Evolutionary conservation across 2,888 invertebrate genomes (phyloP), one percentile per base, ranked within the genome.

Genomic region (Choreutis nemorana): DNA sequence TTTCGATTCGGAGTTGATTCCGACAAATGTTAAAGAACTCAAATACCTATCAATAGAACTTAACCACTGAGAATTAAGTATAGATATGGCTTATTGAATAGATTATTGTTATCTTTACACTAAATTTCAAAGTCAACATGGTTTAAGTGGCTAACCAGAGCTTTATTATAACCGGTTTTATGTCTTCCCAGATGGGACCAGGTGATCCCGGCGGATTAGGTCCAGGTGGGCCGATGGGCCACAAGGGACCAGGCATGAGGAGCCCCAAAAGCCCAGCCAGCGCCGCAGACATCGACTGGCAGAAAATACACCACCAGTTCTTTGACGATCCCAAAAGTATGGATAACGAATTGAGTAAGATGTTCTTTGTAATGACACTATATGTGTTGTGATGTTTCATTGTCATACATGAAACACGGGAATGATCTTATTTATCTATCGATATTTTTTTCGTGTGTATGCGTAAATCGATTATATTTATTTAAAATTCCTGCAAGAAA

Each of bases 291-390:
- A 83, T 91, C 62, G 94, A 95, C 57, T 95, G 95, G 95, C 90
- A 91, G 49, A 93, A 94, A 63, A 68, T 94, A 43, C 94, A 94
- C 52, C 89, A 91, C 54, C 91, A 93, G 62, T 92, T 90, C 68
- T 88, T 87, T 50, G 92, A 93, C 46, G 84, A 87, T 50, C 85
- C 85, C 45, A 86, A 86, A 52, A 77, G 81, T 33, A 81, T 80
- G 72, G 81, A 81, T 40, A 77, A 67, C 27, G 77, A 78, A 32
- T 49, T 78, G 34, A 65, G 75, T 67, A 36, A 61, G 62, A 23
- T 18, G 11, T 7, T 28, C 6, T 10, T 12, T 16, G 7, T 29
- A 47, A 18, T n/a, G 1, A 2, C 14, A 8, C n/a, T 22, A 1
- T 22, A 4, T 4, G 22, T 9, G 8, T n/a, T n/a, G 2, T 22